Evolutionary conservation across 1,140 invertebrate genomes (phyloP).

Genomic region (Drosophila azteca): DNA sequence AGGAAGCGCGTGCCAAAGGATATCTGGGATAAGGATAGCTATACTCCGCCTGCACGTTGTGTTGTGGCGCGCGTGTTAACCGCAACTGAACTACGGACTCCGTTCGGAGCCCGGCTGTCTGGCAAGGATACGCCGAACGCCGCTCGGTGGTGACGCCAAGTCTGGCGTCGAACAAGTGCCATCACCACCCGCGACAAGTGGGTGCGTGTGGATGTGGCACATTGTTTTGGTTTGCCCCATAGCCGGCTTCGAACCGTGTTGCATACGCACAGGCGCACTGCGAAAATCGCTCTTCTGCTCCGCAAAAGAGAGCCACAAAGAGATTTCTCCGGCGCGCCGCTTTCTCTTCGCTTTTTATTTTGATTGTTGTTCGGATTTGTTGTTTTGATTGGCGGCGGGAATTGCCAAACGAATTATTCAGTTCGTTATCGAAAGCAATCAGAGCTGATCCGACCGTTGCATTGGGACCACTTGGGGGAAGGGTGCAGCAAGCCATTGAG

Average conservation of each 20-base stretch:
- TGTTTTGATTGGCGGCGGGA: slow-evolving; percentile 1
- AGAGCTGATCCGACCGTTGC: slow-evolving; percentile 21
- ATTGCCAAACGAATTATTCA: slow-evolving; percentile 16
- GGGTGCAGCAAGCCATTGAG: too few relatives aligned
- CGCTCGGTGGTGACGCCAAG: slow-evolving; percentile 51
- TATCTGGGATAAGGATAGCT: background rate
- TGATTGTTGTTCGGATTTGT: slow-evolving; percentile 20
- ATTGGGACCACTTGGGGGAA: background rate
- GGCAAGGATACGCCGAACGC: slow-evolving; percentile 49
- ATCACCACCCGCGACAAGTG: background rate
- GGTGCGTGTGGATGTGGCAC: slow-evolving; percentile 26
- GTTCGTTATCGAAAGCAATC: slow-evolving; percentile 13
- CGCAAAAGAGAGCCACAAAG: slow-evolving; percentile 31
- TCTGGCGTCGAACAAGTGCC: slow-evolving; percentile 61
- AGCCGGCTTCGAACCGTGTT: slow-evolving; percentile 70
- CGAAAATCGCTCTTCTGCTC: slow-evolving; percentile 48
- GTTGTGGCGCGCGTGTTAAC: slow-evolving; percentile 65
- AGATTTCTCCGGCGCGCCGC: background rate
- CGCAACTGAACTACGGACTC: slow-evolving; percentile 67
- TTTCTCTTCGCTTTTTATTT: slow-evolving; percentile 52
- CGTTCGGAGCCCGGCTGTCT: slow-evolving; percentile 32
- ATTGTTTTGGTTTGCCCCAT: slow-evolving; percentile 72
- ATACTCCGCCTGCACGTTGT: slow-evolving; percentile 62
- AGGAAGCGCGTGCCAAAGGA: slow-evolving; percentile 9
- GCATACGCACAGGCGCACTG: slow-evolving; percentile 77